These are phyloP conservation scores for Leuciscus idus DNA, from an alignment of 2,113 vertebrate genomes.

Conservation along the genomic window DNA sequence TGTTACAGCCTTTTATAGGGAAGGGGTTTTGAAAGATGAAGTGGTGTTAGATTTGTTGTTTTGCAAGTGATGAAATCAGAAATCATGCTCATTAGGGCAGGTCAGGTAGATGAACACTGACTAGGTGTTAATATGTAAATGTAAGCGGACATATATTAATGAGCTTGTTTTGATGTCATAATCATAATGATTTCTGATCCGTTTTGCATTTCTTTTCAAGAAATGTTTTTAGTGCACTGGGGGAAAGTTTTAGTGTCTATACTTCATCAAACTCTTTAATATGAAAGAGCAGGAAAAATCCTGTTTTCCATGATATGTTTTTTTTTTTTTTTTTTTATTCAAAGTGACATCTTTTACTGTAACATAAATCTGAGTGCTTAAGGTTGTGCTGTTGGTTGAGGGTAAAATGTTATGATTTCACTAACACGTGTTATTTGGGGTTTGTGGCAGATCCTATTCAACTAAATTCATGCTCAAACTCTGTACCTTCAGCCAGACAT, in stretches of 20 bases:
- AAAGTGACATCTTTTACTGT: background rate
- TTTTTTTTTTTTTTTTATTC: background rate
- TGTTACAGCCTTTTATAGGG: background rate
- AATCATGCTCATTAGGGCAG: background rate
- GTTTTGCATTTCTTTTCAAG: background rate
- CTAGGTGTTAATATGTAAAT: background rate
- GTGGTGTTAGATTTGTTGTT: background rate
- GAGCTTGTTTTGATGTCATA: background rate
- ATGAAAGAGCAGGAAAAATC: background rate
- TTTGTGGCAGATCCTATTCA: background rate
- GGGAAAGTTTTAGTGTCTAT: background rate
- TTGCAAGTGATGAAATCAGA: background rate
- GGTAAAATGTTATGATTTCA: background rate
- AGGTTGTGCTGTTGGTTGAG: background rate
- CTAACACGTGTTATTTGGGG: background rate
- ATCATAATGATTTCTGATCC: background rate
- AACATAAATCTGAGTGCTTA: background rate
- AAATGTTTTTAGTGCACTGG: background rate
- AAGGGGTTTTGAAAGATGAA: background rate
- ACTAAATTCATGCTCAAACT: background rate
- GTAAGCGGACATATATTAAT: background rate
- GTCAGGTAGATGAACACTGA: background rate
- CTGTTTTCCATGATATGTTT: background rate
- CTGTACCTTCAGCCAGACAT: background rate
- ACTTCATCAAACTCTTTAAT: background rate